phyloP scores from a whole-genome alignment of 2,888 invertebrate species.

The Plutella xylostella region DNA sequence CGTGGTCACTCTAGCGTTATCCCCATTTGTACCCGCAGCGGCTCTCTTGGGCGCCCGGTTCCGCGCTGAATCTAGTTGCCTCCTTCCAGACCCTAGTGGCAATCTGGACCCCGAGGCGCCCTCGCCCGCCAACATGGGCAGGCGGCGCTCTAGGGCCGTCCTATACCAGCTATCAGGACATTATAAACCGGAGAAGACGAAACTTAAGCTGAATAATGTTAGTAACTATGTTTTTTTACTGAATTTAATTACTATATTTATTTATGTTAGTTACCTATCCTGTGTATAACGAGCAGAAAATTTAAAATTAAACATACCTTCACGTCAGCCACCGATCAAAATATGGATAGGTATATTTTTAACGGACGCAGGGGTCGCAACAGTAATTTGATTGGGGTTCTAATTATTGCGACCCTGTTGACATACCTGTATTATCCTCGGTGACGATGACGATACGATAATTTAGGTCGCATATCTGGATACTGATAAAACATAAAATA shows the following conservation, averaged over 20 bases:
- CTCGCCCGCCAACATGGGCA: conserved; percentile 89
- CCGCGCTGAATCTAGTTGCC: conserved; percentile 83
- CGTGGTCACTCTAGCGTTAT: conserved; percentile 72
- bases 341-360: too few species aligned
- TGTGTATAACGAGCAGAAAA: too few species aligned
- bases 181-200: conserved; percentile 94
- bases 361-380: too few species aligned
- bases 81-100: conserved; percentile 86
- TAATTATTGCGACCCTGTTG: too few species aligned
- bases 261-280: neutral
- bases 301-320: too few species aligned
- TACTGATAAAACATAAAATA: too few species aligned
- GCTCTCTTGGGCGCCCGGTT: conserved; percentile 83
- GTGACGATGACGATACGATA: too few species aligned
- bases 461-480: too few species aligned
- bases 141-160: conserved; percentile 93
- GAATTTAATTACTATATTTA: neutral
- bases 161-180: conserved; percentile 97
- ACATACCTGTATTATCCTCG: neutral
- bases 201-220: conserved; percentile 95
- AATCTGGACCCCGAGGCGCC: conserved; percentile 84
- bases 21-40: conserved; percentile 77
- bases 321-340: too few species aligned
- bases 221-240: conserved; percentile 64
- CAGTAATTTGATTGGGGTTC: too few species aligned